Base-by-base conservation (phyloP, 2,113 vertebrate species). In the Dasypus novemcinctus region DNA sequence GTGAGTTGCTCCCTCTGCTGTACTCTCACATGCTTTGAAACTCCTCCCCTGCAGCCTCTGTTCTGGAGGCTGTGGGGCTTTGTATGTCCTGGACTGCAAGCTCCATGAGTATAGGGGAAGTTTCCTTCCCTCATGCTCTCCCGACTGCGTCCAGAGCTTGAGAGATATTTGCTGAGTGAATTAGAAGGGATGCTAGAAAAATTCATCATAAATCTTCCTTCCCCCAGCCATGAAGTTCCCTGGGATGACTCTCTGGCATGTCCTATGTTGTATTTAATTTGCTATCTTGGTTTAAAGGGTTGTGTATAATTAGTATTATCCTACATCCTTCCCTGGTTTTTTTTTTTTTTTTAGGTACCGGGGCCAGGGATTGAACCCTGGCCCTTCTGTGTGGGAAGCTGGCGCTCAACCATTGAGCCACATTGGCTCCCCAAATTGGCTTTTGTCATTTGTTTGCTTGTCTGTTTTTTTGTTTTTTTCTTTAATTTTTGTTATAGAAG, bases 271-370 rank as follows among this genome's bases (percentile, higher is more conserved):
- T 23, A 87, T 78, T 91, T 54, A 72, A 79, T 41, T 7, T 41
- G 13, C 18, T 91, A 36, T 90, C 15, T 86, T 68, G 49, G 57
- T 79, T 95, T 92, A 46, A 66, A 89, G 80, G 33, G 2, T 61
- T 83, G 25, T 29, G 27, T n/a, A 52, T 13, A 57, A 57, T 57
- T 6, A 1, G 18, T 57, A 1, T 57, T 57, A 54, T 57, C 54
- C 14, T 57, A 21, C 54, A 57, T 57, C 18, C 18, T 33, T 80
- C 25, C 7, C 2, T 75, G 4, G 80, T 49, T 49, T 49, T 46
- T 46, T 46, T 49, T 49, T 49, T 49, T 49, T 49, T 9, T 49
- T 49, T 9, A 2, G 8, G 46, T 49, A 49, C 46, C 46, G 46
- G 46, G 46, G 46, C 46, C 8, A 9, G 8, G 46, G 46, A 49